These are phyloP conservation scores for Thaumatotibia leucotreta DNA, from an alignment of 1,140 invertebrate species.

Conservation along the genomic window DNA sequence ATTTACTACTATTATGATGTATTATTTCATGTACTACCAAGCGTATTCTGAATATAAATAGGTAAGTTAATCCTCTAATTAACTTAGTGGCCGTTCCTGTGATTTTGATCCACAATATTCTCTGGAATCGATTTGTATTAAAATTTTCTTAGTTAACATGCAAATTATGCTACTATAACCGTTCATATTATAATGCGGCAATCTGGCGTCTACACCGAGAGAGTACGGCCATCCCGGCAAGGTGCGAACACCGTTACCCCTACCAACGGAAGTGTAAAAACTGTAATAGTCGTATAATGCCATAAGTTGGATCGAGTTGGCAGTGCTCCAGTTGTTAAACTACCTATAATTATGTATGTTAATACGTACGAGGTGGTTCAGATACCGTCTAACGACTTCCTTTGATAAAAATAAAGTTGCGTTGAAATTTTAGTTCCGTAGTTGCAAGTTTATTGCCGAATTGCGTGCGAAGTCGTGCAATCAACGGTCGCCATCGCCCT, in stretches of 20 bases:
- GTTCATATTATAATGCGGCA: conserved; percentile 12
- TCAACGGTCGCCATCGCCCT: conserved; percentile 58
- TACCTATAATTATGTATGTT: conserved; percentile 75
- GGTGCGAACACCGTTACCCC: conserved; percentile 30
- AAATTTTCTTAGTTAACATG: conserved; percentile 7
- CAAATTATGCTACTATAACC: conserved; percentile 6
- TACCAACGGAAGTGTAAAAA: conserved; percentile 53
- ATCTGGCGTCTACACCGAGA: conserved; percentile 19
- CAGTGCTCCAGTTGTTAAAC: conserved; percentile 65
- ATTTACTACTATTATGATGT: too few relatives aligned
- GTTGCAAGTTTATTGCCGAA: conserved; percentile 70
- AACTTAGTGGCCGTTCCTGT: background rate
- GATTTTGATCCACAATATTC: background rate
- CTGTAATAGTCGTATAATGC: conserved; percentile 51
- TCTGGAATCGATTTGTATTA: conserved; percentile 7
- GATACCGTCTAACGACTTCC: conserved; percentile 74
- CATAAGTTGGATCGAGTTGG: conserved; percentile 55
- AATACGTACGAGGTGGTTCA: conserved; percentile 67
- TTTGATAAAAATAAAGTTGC: conserved; percentile 74
- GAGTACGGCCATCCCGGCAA: conserved; percentile 10
- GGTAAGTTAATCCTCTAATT: background rate
- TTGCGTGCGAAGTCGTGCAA: conserved; percentile 60
- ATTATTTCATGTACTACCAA: too few relatives aligned
- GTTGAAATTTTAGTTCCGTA: conserved; percentile 74
- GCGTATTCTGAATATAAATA: background rate